Percentiles rank a stretch among this genome's conserved stretches.
These are phyloP conservation scores for Leptobrachium leishanense DNA, from an alignment of 2,113 vertebrate genomes.

Conservation along the genomic window DNA sequence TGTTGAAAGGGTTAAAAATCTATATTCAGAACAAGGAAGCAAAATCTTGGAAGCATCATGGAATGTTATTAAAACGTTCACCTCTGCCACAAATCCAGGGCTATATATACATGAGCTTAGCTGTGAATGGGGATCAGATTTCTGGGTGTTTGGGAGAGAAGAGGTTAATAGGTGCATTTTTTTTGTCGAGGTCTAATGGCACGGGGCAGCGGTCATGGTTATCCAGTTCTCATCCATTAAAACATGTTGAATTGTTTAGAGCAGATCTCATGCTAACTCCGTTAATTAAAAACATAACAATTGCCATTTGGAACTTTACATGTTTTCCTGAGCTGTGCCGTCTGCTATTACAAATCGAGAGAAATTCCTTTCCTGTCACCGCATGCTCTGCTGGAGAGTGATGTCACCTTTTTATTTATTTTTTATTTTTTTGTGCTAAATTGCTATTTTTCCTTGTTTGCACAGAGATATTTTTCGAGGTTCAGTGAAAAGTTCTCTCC, in stretches of 20 bases:
- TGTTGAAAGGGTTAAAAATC: too few relatives aligned
- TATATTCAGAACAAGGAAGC: too few relatives aligned
- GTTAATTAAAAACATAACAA: constrained; percentile 50
- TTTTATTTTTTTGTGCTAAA: constrained; percentile 5
- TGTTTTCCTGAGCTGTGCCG: constrained; percentile 45
- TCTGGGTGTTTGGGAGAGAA: too few relatives aligned
- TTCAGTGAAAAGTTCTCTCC: constrained; percentile 25
- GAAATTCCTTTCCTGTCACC: constrained; percentile 50
- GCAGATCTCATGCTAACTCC: constrained; percentile 46
- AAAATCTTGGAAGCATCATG: too few relatives aligned
- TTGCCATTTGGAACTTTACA: constrained; percentile 48
- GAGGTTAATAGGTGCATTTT: constrained; percentile 30
- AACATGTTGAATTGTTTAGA: constrained; percentile 48
- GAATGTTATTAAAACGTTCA: too few relatives aligned
- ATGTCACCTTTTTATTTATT: constrained; percentile 31
- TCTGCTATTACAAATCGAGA: constrained; percentile 48
- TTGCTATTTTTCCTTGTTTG: constrained; percentile 33
- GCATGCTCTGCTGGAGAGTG: constrained; percentile 37
- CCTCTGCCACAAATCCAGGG: too few relatives aligned
- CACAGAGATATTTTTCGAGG: constrained; percentile 20
- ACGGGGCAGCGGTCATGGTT: constrained; percentile 1
- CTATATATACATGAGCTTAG: too few relatives aligned
- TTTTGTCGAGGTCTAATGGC: constrained; percentile 14
- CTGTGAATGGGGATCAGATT: too few relatives aligned
- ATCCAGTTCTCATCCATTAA: constrained; percentile 32